Conservation (phyloP, 2,797 vertebrate genomes). For the Phoeniculus purpureus region DNA sequence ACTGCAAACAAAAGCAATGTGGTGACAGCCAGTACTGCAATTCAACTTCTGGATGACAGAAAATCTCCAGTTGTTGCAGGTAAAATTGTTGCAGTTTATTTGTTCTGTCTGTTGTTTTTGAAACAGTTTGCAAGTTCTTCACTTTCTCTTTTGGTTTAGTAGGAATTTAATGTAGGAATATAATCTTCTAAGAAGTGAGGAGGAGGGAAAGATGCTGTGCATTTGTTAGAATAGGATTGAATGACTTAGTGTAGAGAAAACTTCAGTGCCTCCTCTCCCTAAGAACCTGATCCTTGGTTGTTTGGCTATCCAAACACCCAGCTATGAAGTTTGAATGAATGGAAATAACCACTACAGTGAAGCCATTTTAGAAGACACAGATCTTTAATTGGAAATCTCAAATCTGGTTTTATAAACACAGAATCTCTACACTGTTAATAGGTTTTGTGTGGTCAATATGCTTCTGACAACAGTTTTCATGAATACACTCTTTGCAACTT, state of each 20-base stretch:
- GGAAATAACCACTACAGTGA: not conserved
- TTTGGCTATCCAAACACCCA: not conserved
- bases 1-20: slow-evolving; percentile 92
- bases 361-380: not conserved
- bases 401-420: not conserved
- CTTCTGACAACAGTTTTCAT: not conserved
- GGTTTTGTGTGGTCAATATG: not conserved
- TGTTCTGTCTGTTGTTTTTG: not conserved
- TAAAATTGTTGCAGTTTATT: slow-evolving; percentile 63
- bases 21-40: slow-evolving; percentile 93
- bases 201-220: not conserved
- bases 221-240: not conserved
- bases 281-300: not conserved
- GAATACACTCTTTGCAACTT: not conserved
- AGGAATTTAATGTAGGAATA: not conserved
- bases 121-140: not conserved
- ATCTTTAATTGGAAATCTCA: not conserved
- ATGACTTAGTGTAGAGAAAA: not conserved
- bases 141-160: not conserved
- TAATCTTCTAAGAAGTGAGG: not conserved
- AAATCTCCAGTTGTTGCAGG: slow-evolving; percentile 97
- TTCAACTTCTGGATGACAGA: slow-evolving; percentile 95
- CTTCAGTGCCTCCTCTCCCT: not conserved
- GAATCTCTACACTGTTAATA: not conserved
- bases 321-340: not conserved